Base-by-base conservation (phyloP, 2,888 invertebrate species). In the Drosophila diplacantha region DNA sequence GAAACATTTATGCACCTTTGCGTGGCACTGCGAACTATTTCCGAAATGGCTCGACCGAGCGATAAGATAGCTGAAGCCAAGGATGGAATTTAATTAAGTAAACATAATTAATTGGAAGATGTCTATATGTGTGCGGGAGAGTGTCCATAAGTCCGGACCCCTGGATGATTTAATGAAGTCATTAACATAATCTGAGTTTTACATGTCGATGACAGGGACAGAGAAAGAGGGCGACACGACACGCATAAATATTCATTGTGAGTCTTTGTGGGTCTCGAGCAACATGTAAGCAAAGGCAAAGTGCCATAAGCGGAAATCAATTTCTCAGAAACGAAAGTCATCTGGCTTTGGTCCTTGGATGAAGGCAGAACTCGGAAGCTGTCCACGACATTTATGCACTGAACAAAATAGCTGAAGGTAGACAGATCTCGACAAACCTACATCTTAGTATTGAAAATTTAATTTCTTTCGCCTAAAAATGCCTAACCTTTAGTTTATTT, bases 251-350 rank as follows among this genome's bases (percentile, higher is more conserved):
- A 69, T 69, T 69, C 69, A 69, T 69, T 69, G 56, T 47, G 46
- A 16, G 43, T 50, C 31, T 53, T 38, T 47, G 47, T 56, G 34
- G 43, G 47, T 22, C 37, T 32, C 54, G 52, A 60, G 71, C 71
- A 71, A 71, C 77, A 72, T 74, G 80, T 80, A 74, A 77, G 80
- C 66, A 75, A 72, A 66, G 70, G 58, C 70, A 73, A 83, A 83
- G 81, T 81, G 83, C 74, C 83, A 75, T 83, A 83, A 81, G 83
- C 81, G 83, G 79, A 74, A 80, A 83, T 80, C 75, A 79, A 71
- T 77, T 83, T 73, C 70, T 67, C 72, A 72, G 71, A 71, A 78
- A 72, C 64, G 64, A 75, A 75, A 75, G 65, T 73, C 71, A 73
- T 73, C 66, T 66, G 64, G 64, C 49, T 49, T 38, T 55, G 65